These are phyloP conservation scores for Epistrophella euchroma DNA, from an alignment of 2,888 invertebrate genomes.

Conservation along the genomic window DNA sequence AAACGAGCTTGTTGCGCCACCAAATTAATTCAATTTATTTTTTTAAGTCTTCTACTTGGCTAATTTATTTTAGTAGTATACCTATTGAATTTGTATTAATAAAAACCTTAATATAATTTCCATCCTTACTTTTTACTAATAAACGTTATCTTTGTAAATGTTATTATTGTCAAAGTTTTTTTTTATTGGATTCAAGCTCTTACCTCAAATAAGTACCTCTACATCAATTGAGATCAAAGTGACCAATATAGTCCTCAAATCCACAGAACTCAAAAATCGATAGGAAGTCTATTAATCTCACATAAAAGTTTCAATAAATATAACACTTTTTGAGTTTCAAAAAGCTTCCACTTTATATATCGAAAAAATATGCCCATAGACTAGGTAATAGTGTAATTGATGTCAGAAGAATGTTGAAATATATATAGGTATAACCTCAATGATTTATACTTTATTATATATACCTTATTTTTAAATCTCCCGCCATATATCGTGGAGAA, in stretches of 20 bases:
- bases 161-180: no score
- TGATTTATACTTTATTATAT: constrained; percentile 49
- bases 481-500: constrained; percentile 2
- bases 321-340: background rate
- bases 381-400: constrained; percentile 2
- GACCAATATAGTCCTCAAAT: background rate
- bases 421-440: constrained; percentile 15
- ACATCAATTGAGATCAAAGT: background rate
- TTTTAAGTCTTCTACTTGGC: no score
- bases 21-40: no score
- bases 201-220: no score
- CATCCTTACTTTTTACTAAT: no score
- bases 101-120: no score
- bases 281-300: constrained; percentile 21
- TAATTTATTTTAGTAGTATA: no score
- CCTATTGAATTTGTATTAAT: no score
- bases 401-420: constrained; percentile 49
- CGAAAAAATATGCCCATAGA: background rate
- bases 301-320: constrained; percentile 30
- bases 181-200: no score
- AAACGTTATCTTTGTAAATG: no score
- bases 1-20: no score
- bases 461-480: constrained; percentile 8
- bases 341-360: constrained; percentile 8
- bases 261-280: constrained; percentile 9